These are phyloP conservation scores for Latrodectus elegans DNA, from an alignment of 2,888 invertebrate genomes.

Conservation along the genomic window DNA sequence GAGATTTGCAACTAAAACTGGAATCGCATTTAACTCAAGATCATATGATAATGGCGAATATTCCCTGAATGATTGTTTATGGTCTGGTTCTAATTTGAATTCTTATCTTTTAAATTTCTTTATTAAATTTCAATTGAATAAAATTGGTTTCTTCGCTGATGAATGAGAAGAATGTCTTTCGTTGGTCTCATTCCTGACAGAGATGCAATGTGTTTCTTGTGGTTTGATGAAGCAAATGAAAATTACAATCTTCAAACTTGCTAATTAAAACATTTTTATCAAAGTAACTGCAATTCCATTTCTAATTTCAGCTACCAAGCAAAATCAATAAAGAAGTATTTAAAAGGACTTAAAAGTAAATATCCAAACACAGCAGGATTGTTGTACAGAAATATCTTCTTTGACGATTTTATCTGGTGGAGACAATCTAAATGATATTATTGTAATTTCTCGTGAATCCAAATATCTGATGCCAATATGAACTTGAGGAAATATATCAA, in stretches of 20 bases:
- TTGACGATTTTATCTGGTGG: conserved; percentile 2
- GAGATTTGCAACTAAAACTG: neutral
- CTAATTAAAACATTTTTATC: neutral
- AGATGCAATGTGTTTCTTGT: too few relatives aligned
- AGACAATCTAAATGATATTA: neutral
- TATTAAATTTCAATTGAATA: neutral
- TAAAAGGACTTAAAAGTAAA: neutral
- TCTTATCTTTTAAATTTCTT: neutral
- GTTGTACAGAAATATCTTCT: neutral
- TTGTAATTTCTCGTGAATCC: too few relatives aligned
- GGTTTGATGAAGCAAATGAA: too few relatives aligned
- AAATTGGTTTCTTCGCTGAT: neutral
- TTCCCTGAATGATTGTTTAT: neutral
- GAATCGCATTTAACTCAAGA: neutral
- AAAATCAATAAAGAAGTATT: neutral
- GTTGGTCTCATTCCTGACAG: too few relatives aligned
- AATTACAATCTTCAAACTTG: too few relatives aligned
- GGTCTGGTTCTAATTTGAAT: neutral
- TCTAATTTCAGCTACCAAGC: neutral
- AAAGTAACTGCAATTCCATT: neutral
- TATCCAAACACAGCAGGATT: neutral
- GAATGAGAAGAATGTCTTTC: neutral
- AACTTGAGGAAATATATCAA: too few relatives aligned
- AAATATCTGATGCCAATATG: too few relatives aligned
- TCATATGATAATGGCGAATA: neutral